These are phyloP conservation scores for Syngnathus floridae DNA, from an alignment of 2,113 vertebrate species.

Conservation along the genomic window DNA sequence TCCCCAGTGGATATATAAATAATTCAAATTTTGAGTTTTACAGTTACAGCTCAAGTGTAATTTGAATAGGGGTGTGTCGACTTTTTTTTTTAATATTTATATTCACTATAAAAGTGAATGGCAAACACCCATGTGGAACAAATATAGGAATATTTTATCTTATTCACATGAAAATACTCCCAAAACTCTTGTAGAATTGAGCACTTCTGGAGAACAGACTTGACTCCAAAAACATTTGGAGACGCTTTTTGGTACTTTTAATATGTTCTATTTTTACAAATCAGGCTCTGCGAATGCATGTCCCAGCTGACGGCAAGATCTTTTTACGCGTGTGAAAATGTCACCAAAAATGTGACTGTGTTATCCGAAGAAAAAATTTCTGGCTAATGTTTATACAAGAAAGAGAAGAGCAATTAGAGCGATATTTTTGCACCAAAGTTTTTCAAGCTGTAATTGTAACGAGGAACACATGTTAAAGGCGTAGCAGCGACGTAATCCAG, in stretches of 20 bases:
- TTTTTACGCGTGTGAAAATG: neutral
- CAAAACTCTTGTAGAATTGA: neutral
- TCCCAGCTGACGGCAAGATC: neutral
- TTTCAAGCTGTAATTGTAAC: constrained; percentile 10
- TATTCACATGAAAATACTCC: no score
- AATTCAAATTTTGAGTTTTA: no score
- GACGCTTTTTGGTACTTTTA: neutral
- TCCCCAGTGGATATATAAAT: neutral
- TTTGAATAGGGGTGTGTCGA: neutral
- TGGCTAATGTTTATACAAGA: neutral
- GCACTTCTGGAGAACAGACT: neutral
- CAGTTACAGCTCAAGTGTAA: neutral
- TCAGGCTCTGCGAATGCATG: neutral
- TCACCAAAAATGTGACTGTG: neutral
- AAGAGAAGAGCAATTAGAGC: neutral
- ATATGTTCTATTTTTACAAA: neutral
- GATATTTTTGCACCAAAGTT: constrained; percentile 7
- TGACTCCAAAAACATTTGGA: neutral
- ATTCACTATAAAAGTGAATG: neutral
- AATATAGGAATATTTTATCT: no score
- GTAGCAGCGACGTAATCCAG: constrained; percentile 16
- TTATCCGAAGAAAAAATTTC: neutral
- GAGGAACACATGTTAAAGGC: constrained; percentile 19
- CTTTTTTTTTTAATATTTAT: neutral
- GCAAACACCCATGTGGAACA: no score